Percentiles rank a stretch among this genome's conserved stretches.
Evolutionary conservation across 1,140 invertebrate genomes (phyloP).

Genomic region (Plectus sambesii): DNA sequence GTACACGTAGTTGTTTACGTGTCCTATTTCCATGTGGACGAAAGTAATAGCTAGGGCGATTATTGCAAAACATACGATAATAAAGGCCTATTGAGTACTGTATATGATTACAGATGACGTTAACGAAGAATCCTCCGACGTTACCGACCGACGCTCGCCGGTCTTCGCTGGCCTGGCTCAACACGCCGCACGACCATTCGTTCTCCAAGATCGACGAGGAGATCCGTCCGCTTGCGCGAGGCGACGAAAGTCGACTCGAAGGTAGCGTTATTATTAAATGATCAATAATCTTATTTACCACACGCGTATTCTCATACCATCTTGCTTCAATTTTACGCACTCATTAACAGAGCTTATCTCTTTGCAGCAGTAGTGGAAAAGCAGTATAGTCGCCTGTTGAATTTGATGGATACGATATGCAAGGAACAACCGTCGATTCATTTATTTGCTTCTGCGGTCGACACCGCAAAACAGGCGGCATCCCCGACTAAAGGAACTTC

Average conservation of each 20-base stretch:
- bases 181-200: slow-evolving; percentile 5
- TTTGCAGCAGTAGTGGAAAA: not conserved
- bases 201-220: slow-evolving; percentile 10
- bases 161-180: not conserved
- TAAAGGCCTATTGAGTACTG: slow-evolving; percentile 12
- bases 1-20: slow-evolving; percentile 13
- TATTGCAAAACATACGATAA: slow-evolving; percentile 15
- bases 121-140: not conserved
- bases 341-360: not conserved
- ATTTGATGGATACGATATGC: not conserved
- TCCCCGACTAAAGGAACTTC: slow-evolving; percentile 1
- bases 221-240: not conserved
- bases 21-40: slow-evolving; percentile 11
- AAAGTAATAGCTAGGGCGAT: slow-evolving; percentile 10
- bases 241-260: not conserved
- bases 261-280: not conserved
- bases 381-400: not conserved
- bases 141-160: not conserved
- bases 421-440: not conserved
- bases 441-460: not conserved
- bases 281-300: too few relatives aligned
- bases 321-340: not conserved
- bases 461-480: not conserved
- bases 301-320: not conserved
- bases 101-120: slow-evolving; percentile 1